These are phyloP conservation scores for Glareola pratincola DNA, from an alignment of 2,113 vertebrate species.

Conservation along the genomic window DNA sequence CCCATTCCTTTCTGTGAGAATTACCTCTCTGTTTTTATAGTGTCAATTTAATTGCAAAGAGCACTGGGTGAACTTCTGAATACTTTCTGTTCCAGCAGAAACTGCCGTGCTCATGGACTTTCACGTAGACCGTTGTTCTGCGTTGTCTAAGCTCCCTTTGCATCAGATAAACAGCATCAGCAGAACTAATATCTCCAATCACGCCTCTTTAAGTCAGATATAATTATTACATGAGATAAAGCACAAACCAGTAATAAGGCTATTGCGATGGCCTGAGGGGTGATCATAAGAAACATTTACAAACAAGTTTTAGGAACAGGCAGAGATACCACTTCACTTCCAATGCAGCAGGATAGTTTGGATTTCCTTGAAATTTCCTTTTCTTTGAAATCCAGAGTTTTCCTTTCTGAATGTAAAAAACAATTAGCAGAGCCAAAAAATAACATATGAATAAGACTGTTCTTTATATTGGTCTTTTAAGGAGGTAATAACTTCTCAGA, in stretches of 20 bases:
- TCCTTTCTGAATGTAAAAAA: not conserved
- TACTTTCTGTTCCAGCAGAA: not conserved
- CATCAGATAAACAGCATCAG: not conserved
- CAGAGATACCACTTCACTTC: not conserved
- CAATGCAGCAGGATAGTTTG: not conserved
- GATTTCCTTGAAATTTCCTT: not conserved
- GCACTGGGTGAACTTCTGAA: not conserved
- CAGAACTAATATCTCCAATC: not conserved
- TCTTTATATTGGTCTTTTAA: not conserved
- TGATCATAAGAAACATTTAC: not conserved
- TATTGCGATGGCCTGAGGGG: not conserved
- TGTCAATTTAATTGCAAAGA: not conserved
- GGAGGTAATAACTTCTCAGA: not conserved
- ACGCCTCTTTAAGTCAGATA: not conserved
- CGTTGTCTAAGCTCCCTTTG: not conserved
- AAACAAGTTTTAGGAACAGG: not conserved
- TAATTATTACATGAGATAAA: not conserved
- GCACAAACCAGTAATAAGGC: not conserved
- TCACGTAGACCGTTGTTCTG: not conserved
- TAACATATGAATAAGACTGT: not conserved
- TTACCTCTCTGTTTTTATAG: not conserved
- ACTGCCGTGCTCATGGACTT: not conserved
- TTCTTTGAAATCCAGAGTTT: not conserved
- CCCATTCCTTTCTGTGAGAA: not conserved
- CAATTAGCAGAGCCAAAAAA: not conserved